Evolutionary conservation across 2,113 vertebrate species (phyloP).

Genomic region (Aplodontia rufa): DNA sequence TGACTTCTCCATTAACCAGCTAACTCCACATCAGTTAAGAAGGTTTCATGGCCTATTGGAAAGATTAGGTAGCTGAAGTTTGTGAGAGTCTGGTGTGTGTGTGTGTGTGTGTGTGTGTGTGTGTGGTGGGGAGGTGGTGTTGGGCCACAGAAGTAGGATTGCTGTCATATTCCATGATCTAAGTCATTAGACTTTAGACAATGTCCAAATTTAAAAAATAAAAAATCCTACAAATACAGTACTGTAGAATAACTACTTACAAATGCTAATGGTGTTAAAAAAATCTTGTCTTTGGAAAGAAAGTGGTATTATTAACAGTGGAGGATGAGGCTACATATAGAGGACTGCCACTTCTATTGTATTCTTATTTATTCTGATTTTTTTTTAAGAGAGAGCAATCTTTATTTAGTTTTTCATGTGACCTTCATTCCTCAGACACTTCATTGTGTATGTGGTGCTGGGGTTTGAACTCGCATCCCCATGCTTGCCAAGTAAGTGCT

Average conservation of each 20-base stretch:
- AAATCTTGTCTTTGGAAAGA: neutral
- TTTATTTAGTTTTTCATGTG: no score
- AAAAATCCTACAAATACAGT: neutral
- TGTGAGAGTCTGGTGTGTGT: neutral
- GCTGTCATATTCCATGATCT: neutral
- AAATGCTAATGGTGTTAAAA: neutral
- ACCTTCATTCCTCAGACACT: no score
- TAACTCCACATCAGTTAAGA: neutral
- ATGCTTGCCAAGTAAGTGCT: no score
- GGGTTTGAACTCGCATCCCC: no score
- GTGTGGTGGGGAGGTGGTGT: neutral
- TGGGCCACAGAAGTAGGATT: neutral
- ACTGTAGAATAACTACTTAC: neutral
- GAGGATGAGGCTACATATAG: neutral
- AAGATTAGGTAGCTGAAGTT: neutral
- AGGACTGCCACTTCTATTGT: neutral
- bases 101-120: neutral
- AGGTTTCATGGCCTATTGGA: neutral
- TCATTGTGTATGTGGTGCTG: no score
- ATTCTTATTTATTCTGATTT: neutral
- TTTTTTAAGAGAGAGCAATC: no score
- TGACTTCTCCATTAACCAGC: neutral
- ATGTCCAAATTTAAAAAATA: neutral
- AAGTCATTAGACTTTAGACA: neutral
- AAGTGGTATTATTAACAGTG: neutral